A percentile compares a stretch with the other conserved stretches of the same genome.
These are phyloP conservation scores for Teleogryllus occipitalis DNA, from an alignment of 1,140 invertebrate species.

Conservation along the genomic window DNA sequence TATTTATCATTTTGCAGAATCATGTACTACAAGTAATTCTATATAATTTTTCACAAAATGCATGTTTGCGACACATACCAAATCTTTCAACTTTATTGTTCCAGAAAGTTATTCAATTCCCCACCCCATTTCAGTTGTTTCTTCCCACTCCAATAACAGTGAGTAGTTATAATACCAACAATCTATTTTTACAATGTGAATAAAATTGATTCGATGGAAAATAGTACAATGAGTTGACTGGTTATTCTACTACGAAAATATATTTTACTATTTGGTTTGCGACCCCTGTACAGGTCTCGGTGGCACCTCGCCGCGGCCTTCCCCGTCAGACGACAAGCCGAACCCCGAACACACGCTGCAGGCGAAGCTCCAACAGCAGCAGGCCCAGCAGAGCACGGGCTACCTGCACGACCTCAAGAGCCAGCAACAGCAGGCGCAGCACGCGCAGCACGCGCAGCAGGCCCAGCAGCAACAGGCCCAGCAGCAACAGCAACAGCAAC, in stretches of 20 bases:
- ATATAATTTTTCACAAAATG: no score
- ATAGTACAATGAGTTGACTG: background rate
- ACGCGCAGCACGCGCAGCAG: constrained; percentile 25
- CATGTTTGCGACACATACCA: no score
- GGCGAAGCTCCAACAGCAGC: constrained; percentile 21
- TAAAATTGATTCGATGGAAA: background rate
- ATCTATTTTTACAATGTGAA: background rate
- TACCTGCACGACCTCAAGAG: constrained; percentile 27
- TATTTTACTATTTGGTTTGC: background rate
- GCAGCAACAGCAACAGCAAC: constrained; percentile 17
- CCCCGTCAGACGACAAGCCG: constrained; percentile 35
- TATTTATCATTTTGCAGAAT: no score
- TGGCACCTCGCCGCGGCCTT: constrained; percentile 33
- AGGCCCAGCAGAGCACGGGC: constrained; percentile 25
- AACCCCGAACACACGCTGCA: constrained; percentile 25
- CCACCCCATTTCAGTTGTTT: background rate
- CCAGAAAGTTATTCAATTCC: no score
- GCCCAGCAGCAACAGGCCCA: constrained; percentile 27
- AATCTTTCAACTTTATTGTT: no score
- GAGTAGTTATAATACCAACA: background rate
- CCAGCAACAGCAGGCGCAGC: constrained; percentile 26
- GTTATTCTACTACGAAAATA: background rate
- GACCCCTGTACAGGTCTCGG: constrained; percentile 31
- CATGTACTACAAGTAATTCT: no score
- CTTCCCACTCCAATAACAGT: background rate